Percentiles rank a stretch among this genome's conserved stretches.
Conservation (phyloP, 2,888 invertebrate genomes). For the Coelinius sp. region DNA sequence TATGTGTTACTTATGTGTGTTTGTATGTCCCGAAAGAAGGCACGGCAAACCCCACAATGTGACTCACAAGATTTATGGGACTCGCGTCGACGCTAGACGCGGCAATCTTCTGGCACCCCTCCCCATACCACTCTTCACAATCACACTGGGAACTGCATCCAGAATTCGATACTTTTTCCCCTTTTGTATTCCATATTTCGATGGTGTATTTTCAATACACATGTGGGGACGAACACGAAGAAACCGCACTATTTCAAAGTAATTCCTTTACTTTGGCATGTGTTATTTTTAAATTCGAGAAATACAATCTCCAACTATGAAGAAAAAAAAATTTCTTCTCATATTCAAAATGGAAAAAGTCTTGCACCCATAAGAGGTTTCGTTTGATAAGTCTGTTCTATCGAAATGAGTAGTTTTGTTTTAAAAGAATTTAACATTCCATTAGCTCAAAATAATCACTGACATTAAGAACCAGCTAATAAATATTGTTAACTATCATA, state of each 20-base stretch:
- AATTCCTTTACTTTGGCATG: too few relatives aligned
- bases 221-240: not conserved
- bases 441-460: too few relatives aligned
- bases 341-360: too few relatives aligned
- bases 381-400: too few relatives aligned
- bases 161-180: slow-evolving; percentile 23
- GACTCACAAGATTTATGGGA: slow-evolving; percentile 68
- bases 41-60: slow-evolving; percentile 55
- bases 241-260: slow-evolving; percentile 16
- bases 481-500: too few relatives aligned
- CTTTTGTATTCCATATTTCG: slow-evolving; percentile 8
- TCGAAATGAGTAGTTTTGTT: too few relatives aligned
- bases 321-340: too few relatives aligned
- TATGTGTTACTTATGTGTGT: slow-evolving; percentile 40
- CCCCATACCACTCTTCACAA: slow-evolving; percentile 30
- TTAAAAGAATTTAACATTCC: too few relatives aligned
- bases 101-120: slow-evolving; percentile 52
- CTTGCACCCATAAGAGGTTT: too few relatives aligned
- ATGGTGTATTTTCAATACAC: slow-evolving; percentile 1
- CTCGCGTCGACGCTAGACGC: slow-evolving; percentile 54
- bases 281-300: too few relatives aligned
- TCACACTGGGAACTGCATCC: slow-evolving; percentile 39
- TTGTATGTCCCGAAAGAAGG: slow-evolving; percentile 21
- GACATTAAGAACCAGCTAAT: too few relatives aligned
- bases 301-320: too few relatives aligned